Evolutionary conservation across 2,797 vertebrate species (phyloP).

Genomic region (Pipistrellus nathusii): DNA sequence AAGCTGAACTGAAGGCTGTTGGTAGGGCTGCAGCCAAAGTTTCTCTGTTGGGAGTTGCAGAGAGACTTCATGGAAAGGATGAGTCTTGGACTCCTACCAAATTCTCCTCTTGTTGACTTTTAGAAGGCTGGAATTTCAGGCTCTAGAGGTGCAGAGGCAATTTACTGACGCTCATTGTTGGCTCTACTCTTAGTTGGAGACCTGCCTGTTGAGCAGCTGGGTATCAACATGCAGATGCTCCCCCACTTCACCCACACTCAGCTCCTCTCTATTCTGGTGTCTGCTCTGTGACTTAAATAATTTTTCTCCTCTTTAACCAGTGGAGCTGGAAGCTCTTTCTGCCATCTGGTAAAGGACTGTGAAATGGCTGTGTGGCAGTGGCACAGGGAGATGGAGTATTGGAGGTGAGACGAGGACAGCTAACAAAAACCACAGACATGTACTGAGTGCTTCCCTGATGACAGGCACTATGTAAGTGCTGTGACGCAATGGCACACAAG

Average conservation of each 20-base stretch:
- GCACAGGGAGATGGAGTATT: neutral
- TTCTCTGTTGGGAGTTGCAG: conserved; percentile 33
- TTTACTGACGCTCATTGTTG: conserved; percentile 3
- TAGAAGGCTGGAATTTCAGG: conserved; percentile 48
- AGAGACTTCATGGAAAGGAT: conserved; percentile 59
- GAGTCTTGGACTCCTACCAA: conserved; percentile 62
- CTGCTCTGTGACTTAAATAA: conserved; percentile 3
- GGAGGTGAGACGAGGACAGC: conserved; percentile 7
- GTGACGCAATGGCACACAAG: neutral
- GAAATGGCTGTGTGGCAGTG: neutral
- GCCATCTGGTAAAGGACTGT: conserved; percentile 54
- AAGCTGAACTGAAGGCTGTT: neutral
- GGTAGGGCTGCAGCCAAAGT: neutral
- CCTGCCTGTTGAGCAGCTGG: conserved; percentile 62
- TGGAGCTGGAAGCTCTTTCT: conserved; percentile 50
- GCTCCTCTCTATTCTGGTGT: conserved; percentile 25
- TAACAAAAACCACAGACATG: neutral
- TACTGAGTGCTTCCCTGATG: neutral
- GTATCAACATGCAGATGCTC: neutral
- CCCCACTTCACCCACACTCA: neutral
- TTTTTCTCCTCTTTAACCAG: neutral
- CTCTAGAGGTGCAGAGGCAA: conserved; percentile 45
- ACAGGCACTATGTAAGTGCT: neutral
- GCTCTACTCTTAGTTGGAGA: conserved; percentile 39
- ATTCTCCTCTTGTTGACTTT: conserved; percentile 48